Evolutionary conservation across 64 coral and sea anemone genomes (phyloP), one percentile per base, ranked within the genome.

Genomic region (Cladopsammia gracilis): DNA sequence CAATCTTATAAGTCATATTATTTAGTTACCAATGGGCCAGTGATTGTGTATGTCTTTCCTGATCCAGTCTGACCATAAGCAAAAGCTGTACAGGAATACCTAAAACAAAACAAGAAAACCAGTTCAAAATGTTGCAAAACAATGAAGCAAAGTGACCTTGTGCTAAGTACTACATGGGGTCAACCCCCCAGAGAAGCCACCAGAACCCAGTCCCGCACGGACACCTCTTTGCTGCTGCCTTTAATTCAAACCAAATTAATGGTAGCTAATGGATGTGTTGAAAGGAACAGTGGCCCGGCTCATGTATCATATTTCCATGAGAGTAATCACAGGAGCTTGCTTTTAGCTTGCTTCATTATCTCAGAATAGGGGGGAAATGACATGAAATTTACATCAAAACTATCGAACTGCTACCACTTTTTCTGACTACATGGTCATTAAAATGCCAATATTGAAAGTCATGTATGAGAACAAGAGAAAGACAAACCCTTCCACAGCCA

Each of bases 41-140:
- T 98, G 19, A 98, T 91, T 12, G 97, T 98, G 50, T 96, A 90
- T 4, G 97, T 98, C 85, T 98, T 98, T 58, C 97, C 97, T 87
- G 97, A 98, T 48, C 97, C 97, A 70, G 97, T 98, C 69, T 98
- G 97, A 62, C 97, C 97, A 88, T 96, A 98, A 42, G 97, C 97
- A 90, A 98, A 93, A 61, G 91, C 95, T 78, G 97, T 98, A 87
- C 97, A 98, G 22, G 97, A 98, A 90, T 98, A 98, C 46, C 97
- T 98, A 47, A 26, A 70, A 3, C 68, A 4, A 19, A 50, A 45
- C 65, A 34, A 34, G 34, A 34, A 34, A 34, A 34, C 34, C 0
- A 2, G 34, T 1, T 0, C 34, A 34, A 34, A 34, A 34, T 34
- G 34, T 34, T 34, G 34, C 34, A 34, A 34, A 34, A 34, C 34